Conservation (phyloP, 1,140 invertebrate species). For the Acromyrmex charruanus region DNA sequence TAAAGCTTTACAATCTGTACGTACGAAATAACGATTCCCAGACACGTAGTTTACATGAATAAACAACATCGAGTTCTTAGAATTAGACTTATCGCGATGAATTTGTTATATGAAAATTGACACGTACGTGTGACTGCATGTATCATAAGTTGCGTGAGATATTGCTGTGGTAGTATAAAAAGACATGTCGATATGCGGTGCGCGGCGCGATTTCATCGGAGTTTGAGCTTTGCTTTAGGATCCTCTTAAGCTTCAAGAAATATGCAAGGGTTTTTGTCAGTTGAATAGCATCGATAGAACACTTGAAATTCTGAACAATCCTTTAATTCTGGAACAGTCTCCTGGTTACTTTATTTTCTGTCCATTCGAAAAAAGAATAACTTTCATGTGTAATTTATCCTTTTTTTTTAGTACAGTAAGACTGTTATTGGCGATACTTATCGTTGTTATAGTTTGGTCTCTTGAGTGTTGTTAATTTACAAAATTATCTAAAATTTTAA, state of each 20-base stretch:
- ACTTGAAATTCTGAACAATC: slow-evolving; percentile 33
- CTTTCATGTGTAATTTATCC: slow-evolving; percentile 46
- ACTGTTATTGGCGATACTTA: slow-evolving; percentile 64
- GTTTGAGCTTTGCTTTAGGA: too few species aligned
- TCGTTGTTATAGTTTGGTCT: neutral
- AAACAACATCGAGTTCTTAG: too few species aligned
- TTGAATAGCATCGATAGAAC: slow-evolving; percentile 47
- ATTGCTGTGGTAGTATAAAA: too few species aligned
- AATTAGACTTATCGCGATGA: too few species aligned
- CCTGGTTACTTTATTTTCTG: neutral
- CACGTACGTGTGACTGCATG: too few species aligned
- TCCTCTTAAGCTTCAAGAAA: neutral
- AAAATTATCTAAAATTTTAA: neutral
- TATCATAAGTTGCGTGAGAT: too few species aligned
- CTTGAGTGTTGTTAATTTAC: slow-evolving; percentile 25
- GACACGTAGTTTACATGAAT: too few species aligned
- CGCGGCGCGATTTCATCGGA: too few species aligned
- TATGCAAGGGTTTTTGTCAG: neutral
- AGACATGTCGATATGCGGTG: too few species aligned
- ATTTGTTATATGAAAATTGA: too few species aligned
- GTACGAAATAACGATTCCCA: too few species aligned
- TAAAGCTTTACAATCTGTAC: too few species aligned
- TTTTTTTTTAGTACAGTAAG: slow-evolving; percentile 18
- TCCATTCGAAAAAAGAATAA: slow-evolving; percentile 53
- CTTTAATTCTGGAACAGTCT: slow-evolving; percentile 51